Conservation (phyloP, 2,888 invertebrate genomes). For the Acrocyrtus sp. region DNA sequence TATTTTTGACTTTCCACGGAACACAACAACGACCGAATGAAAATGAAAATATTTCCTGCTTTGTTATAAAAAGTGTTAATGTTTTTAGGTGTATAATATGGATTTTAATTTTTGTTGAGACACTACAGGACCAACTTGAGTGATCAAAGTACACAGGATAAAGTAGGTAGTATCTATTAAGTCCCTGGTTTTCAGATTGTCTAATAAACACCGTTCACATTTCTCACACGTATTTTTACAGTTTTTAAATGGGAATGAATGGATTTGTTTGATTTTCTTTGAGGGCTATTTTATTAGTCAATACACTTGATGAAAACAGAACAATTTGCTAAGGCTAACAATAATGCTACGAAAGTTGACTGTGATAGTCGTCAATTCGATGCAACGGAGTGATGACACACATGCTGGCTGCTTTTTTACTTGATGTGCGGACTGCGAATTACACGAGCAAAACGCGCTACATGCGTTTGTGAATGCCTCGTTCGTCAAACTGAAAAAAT, state of each 20-base stretch:
- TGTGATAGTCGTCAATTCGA: neutral
- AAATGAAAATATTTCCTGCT: conserved; percentile 22
- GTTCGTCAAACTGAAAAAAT: conserved; percentile 42
- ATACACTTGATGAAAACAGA: neutral
- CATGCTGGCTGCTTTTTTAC: no score
- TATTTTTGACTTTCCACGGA: neutral
- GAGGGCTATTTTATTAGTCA: neutral
- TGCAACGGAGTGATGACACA: conserved; percentile 7
- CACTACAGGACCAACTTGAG: neutral
- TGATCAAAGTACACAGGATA: conserved; percentile 3
- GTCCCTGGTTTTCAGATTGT: neutral
- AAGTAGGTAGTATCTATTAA: neutral
- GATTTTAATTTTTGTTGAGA: no score
- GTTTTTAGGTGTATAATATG: neutral
- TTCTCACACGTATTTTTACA: no score
- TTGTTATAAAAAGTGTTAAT: conserved; percentile 7
- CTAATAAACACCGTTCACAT: no score
- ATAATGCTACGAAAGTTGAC: neutral
- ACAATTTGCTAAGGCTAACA: neutral
- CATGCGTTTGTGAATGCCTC: conserved; percentile 28
- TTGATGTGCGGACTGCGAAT: no score
- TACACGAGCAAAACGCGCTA: neutral
- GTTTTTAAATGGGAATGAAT: no score
- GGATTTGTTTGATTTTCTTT: no score
- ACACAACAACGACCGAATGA: neutral